phyloP scores from a whole-genome alignment of 2,797 vertebrate genomes.

The Microctenopoma stevenorrisi region DNA sequence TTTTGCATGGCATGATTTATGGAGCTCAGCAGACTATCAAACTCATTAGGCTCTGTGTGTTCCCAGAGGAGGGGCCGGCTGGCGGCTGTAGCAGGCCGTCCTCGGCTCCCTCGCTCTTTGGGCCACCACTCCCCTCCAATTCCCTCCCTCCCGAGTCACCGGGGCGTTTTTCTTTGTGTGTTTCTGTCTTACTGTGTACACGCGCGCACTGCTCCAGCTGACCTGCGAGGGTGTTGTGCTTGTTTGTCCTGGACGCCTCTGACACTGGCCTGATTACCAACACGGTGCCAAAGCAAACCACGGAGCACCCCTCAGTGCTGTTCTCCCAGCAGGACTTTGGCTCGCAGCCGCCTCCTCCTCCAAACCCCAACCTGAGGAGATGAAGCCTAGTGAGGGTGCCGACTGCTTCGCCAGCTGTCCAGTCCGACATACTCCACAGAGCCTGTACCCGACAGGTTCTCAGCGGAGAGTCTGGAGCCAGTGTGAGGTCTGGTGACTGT shows the following conservation, averaged over 20 bases:
- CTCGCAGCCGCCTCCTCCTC: constrained; percentile 33
- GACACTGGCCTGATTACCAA: constrained; percentile 43
- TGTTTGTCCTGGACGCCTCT: constrained; percentile 41
- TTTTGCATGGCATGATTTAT: constrained; percentile 99
- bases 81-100: constrained; percentile 82
- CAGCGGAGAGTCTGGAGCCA: constrained; percentile 58
- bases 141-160: constrained; percentile 51
- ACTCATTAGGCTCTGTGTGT: constrained; percentile 97
- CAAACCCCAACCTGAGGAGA: constrained; percentile 56
- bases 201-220: constrained; percentile 43
- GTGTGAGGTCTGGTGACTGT: constrained; percentile 44
- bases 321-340: constrained; percentile 64
- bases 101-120: constrained; percentile 60
- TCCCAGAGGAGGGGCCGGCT: constrained; percentile 92
- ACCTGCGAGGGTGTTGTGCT: constrained; percentile 55
- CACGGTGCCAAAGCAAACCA: constrained; percentile 41
- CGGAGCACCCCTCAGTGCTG: constrained; percentile 44
- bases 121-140: constrained; percentile 52
- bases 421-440: constrained; percentile 55
- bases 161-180: constrained; percentile 28
- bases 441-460: constrained; percentile 49
- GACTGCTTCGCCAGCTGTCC: constrained; percentile 74
- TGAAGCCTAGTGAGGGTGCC: constrained; percentile 54
- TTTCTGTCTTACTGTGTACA: constrained; percentile 62
- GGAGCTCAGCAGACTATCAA: constrained; percentile 99